These are phyloP conservation scores for Cisticola juncidis DNA, from an alignment of 2,113 vertebrate species.

Conservation along the genomic window DNA sequence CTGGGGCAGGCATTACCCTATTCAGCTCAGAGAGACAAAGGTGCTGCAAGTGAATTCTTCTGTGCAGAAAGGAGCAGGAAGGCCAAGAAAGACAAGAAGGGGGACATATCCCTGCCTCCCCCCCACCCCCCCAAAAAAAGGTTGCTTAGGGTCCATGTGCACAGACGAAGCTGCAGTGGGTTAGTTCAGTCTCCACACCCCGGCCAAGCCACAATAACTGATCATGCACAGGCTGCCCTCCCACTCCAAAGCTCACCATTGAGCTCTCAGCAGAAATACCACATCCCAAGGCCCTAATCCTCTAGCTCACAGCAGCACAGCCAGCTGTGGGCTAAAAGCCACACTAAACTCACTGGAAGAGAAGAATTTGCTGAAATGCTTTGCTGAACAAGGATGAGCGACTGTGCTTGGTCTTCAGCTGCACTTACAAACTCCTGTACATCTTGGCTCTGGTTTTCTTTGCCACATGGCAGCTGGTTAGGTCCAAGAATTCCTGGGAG, in stretches of 20 bases:
- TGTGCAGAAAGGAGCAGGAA: neutral
- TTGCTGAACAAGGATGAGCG: neutral
- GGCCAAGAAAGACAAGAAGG: neutral
- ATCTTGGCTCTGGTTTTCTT: neutral
- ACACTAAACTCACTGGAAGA: neutral
- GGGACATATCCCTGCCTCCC: rapidly evolving
- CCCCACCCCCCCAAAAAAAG: rapidly evolving
- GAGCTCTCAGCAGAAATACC: neutral
- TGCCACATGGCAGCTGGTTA: slow-evolving; percentile 35
- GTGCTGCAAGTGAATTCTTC: neutral
- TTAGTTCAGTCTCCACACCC: neutral
- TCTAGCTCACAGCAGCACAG: neutral
- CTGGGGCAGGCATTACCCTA: neutral
- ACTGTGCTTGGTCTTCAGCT: neutral
- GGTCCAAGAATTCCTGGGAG: neutral
- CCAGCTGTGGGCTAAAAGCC: neutral
- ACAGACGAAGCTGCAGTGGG: neutral
- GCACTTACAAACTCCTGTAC: neutral
- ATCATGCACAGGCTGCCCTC: neutral
- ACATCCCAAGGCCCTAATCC: neutral
- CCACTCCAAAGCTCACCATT: neutral
- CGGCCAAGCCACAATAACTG: neutral
- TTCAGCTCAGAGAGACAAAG: neutral
- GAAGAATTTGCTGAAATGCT: neutral
- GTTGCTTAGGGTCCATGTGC: rapidly evolving